phyloP scores from a whole-genome alignment of 2,113 vertebrate genomes.

The Lynx canadensis region DNA sequence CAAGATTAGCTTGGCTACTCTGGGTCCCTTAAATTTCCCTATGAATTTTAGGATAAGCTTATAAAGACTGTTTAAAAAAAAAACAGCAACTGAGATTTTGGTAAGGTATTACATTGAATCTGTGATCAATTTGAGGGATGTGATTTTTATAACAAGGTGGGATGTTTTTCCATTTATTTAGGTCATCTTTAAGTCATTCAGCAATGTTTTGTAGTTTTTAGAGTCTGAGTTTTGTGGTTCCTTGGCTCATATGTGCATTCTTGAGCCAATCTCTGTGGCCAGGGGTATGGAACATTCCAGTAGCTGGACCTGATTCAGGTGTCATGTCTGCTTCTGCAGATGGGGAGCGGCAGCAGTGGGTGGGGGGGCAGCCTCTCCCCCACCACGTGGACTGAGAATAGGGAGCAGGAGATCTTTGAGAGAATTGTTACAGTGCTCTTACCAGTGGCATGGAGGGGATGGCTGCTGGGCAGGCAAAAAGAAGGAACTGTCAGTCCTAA shows the following conservation, averaged over 20 bases:
- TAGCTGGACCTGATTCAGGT: background rate
- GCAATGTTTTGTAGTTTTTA: background rate
- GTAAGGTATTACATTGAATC: background rate
- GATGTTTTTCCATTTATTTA: background rate
- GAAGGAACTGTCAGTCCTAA: background rate
- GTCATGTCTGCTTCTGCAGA: background rate
- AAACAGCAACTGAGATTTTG: background rate
- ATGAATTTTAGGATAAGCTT: background rate
- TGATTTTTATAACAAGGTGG: background rate
- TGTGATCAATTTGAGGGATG: background rate
- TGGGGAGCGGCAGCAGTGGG: no score
- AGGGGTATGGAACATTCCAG: background rate
- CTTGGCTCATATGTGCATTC: background rate
- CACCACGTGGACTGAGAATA: background rate
- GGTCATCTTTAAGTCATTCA: background rate
- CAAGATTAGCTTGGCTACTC: background rate
- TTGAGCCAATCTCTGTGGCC: background rate
- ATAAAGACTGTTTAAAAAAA: background rate
- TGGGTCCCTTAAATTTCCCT: background rate
- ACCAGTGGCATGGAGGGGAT: background rate
- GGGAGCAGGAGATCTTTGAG: background rate
- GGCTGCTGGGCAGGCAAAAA: background rate
- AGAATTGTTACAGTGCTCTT: background rate
- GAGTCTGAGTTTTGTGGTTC: background rate
- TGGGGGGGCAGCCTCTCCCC: background rate